Base-by-base conservation (phyloP, 2,888 invertebrate species). In the Drosophila lacicola region DNA sequence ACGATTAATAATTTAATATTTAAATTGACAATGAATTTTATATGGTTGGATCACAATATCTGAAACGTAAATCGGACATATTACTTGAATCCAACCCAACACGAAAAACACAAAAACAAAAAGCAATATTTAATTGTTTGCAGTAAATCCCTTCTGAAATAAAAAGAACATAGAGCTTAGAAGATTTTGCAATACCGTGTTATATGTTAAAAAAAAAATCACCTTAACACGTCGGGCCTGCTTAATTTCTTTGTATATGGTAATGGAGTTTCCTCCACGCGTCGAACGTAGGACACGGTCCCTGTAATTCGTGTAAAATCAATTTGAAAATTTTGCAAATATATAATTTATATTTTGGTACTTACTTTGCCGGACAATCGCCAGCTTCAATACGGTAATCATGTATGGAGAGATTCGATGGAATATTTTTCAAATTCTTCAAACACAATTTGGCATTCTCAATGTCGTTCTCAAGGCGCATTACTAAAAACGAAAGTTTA, bases 381-480 rank as follows among this genome's bases (percentile, higher is more conserved):
- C 72, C 78, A n/a, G 46, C 53, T 19, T 81, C 65, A n/a, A 66
- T 33, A n/a, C 82, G 70, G 56, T 65, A 80, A 14, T 66, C 61
- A 9, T 57, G 61, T 13, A 86, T 64, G 0, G 82, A 87, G 4
- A 79, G 55, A 54, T 76, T 71, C 2, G 82, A 82, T 13, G 88
- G 77, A 53, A 82, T 72, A 33, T 42, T 84, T 54, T 84, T 90
- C 0, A 90, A 66, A 55, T 74, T 83, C 29, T 90, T 71, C 3
- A 92, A 70, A 66, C 89, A 85, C 42, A 83, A 68, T 42, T 88
- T 89, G 3, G 91, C 91, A 36, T 75, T 86, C 56, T 90, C 82
- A 66, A 92, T 89, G 29, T 92, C 92, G 4, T 73, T 82, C 49
- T 92, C 92, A 19, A 92, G 72, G 13, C 87, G 82, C 60, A 70